Conservation (phyloP, 2,888 invertebrate genomes). For the Drosophila borealis region DNA sequence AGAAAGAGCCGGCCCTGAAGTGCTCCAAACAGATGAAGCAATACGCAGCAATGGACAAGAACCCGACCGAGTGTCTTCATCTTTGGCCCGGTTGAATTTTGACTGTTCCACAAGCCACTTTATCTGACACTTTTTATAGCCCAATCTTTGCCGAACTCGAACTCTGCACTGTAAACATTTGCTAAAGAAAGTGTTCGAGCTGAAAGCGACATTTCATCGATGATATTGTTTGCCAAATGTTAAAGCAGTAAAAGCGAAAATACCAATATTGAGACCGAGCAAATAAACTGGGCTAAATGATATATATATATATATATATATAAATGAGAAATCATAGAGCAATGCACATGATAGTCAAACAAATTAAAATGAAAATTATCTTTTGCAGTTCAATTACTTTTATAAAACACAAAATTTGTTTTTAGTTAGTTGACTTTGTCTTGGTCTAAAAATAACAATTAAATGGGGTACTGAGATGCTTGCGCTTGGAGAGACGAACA, state of each 20-base stretch:
- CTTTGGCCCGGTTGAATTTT: not conserved
- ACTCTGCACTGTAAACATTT: constrained; percentile 37
- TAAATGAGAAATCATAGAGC: not conserved
- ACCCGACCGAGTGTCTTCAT: constrained; percentile 24
- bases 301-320: not conserved
- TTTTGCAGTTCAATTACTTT: too few relatives aligned
- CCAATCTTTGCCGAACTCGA: not conserved
- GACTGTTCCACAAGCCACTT: constrained; percentile 19
- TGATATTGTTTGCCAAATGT: constrained; percentile 16
- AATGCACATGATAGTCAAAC: too few relatives aligned
- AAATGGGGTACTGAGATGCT: too few relatives aligned
- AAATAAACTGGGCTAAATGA: constrained; percentile 20
- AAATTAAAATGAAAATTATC: too few relatives aligned
- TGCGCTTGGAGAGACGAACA: too few relatives aligned
- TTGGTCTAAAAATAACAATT: too few relatives aligned
- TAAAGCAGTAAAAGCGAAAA: constrained; percentile 20
- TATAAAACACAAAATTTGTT: too few relatives aligned
- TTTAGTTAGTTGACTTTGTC: too few relatives aligned
- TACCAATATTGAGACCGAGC: constrained; percentile 20
- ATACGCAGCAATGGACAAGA: not conserved
- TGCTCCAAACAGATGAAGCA: constrained; percentile 22
- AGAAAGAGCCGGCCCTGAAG: constrained; percentile 44
- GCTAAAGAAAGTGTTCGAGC: constrained; percentile 31
- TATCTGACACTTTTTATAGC: constrained; percentile 25
- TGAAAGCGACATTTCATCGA: constrained; percentile 9